Evolutionary conservation across 2,113 vertebrate species (phyloP), one percentile per base, ranked within the genome.

Genomic region (Meriones unguiculatus): DNA sequence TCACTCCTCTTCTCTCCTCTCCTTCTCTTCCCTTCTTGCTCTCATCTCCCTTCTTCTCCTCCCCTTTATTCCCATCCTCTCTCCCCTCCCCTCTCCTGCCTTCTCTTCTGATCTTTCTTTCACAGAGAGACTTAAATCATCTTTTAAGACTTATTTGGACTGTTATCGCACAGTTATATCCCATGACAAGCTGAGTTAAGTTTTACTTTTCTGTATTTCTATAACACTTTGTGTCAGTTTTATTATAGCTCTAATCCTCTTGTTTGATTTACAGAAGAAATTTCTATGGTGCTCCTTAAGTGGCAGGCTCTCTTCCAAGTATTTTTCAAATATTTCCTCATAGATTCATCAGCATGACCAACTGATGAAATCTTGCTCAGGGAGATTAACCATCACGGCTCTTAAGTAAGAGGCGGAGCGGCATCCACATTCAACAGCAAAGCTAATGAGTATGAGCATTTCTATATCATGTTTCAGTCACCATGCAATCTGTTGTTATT

Each of bases 251-350:
- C 30, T n/a, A 24, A 72, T 65, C 11, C 76, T 14, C 86, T 69
- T 72, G 52, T 12, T 72, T 90, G 57, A 69, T 70, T 78, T 89
- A 91, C 46, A 69, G n/a, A 89, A 91, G 38, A 78, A 65, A 54
- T 5, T 81, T 69, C 10, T 41, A 7, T 64, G 12, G 9, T 32
- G 35, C 32, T 75, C 35, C 57, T 64, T 93, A 11, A 38, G n/a
- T 85, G 8, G 81, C 64, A 93, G 54, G 25, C 20, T 50, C 22
- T 87, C 17, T 46, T 93, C n/a, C 72, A 93, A 62, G 7, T 46
- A 76, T 54, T 90, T 84, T 65, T 25, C 4, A 52, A 84, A 89
- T 72, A 75, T 20, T 89, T 80, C 50, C 22, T 87, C 28, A 76
- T 75, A 92, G 52, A 84, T 18, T 89, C 22, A 84, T 94, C 41